Base-by-base conservation (phyloP, 2,113 vertebrate species). In the Terrapene triunguis region DNA sequence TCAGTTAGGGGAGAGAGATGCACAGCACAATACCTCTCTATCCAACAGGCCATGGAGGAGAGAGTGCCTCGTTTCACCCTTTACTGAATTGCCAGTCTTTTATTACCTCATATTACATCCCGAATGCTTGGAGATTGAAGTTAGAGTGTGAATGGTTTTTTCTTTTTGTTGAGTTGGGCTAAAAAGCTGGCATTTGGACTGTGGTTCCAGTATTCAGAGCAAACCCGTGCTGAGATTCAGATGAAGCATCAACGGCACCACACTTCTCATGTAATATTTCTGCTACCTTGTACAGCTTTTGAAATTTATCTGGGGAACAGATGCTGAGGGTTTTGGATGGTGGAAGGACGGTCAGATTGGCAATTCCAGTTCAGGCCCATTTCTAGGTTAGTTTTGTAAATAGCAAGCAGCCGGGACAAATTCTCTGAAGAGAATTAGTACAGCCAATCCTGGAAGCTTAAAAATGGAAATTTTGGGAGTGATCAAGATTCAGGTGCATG, bases 81-180 rank as follows among this genome's bases (percentile, higher is more conserved):
- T 94, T 92, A 78, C 72, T 44, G 42, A 85, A 90, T 96, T 93
- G 78, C 35, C 54, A 74, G n/a, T 2, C 69, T 86, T 95, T 82
- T 88, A 83, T 87, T 95, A 84, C 57, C 24, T 54, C 13, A 24
- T 53, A 78, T 42, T 53, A 22, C 10, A 51, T 51, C 10, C 12
- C 74, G 93, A 57, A 62, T 14, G n/a, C 3, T 22, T 79, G 29
- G 47, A 47, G 29, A 38, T 16, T 51, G 82, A 24, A 29, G 55
- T 50, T 47, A 87, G 78, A 85, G 89, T 81, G 51, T 5, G 79
- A 93, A 92, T 1, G 16, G 65, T 85, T 54, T 83, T 50, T 24
- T 38, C 5, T 85, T 83, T 82, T 16, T 44, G 62, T 87, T 53
- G 8, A 62, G 17, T 62, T 88, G 72, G 27, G 82, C 14, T 50